These are phyloP conservation scores for Agonopterix heracliana DNA, from an alignment of 2,888 invertebrate genomes.

Conservation along the genomic window DNA sequence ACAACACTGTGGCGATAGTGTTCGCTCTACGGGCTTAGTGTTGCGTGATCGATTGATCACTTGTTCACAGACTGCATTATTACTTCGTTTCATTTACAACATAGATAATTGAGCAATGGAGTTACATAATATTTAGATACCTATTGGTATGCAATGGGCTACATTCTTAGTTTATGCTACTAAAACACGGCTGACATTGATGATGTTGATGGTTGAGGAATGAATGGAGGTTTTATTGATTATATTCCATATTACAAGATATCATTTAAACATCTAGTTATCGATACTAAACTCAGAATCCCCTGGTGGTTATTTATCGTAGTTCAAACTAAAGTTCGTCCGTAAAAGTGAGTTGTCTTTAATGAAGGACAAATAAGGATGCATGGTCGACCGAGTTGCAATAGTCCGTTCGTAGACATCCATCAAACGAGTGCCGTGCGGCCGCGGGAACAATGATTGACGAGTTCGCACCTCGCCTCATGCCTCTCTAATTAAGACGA, in stretches of 20 bases:
- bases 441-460: slow-evolving; percentile 65
- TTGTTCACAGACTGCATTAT: neutral
- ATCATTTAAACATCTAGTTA: no score
- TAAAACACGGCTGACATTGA: no score
- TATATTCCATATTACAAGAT: no score
- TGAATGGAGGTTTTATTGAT: no score
- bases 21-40: slow-evolving; percentile 19
- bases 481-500: slow-evolving; percentile 70
- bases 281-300: no score
- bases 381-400: slow-evolving; percentile 46
- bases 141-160: no score
- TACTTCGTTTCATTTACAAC: neutral
- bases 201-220: no score
- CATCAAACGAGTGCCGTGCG: slow-evolving; percentile 42
- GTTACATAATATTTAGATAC: no score
- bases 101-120: no score
- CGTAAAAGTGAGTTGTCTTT: neutral
- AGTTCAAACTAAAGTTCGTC: neutral
- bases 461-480: slow-evolving; percentile 71
- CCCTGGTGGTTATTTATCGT: neutral
- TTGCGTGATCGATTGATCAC: neutral
- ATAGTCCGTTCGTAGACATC: slow-evolving; percentile 51
- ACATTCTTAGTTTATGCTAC: no score
- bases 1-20: slow-evolving; percentile 61
- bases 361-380: slow-evolving; percentile 31